Evolutionary conservation across 2,888 invertebrate genomes (phyloP).

Genomic region (Elmis aenea): DNA sequence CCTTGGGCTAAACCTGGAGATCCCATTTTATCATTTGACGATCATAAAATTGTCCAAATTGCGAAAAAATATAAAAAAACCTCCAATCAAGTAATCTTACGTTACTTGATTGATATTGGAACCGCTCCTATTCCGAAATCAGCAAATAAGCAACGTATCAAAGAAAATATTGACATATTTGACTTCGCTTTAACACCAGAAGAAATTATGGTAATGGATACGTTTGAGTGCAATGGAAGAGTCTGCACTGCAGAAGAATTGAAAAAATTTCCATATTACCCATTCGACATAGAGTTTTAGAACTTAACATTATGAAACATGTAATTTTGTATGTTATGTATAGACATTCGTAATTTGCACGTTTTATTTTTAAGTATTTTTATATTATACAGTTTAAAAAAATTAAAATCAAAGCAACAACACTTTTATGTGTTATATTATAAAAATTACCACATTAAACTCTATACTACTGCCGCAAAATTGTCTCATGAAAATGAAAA

Average conservation of each 20-base stretch:
- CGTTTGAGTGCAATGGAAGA: constrained; percentile 35
- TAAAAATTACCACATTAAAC: too few relatives aligned
- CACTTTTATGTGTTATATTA: too few relatives aligned
- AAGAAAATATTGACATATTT: constrained; percentile 53
- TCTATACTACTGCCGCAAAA: too few relatives aligned
- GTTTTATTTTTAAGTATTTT: too few relatives aligned
- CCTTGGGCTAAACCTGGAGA: constrained; percentile 66
- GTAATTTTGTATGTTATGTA: too few relatives aligned
- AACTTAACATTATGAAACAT: too few relatives aligned
- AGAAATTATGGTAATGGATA: constrained; percentile 47
- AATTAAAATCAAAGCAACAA: too few relatives aligned
- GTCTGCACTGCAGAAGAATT: constrained; percentile 36
- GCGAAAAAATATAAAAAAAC: constrained; percentile 63
- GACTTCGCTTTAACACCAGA: constrained; percentile 51
- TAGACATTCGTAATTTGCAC: too few relatives aligned
- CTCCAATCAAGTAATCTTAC: constrained; percentile 64
- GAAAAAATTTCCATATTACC: constrained; percentile 37
- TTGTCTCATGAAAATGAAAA: too few relatives aligned
- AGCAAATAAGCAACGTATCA: constrained; percentile 48
- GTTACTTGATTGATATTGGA: constrained; percentile 51
- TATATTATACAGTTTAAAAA: too few relatives aligned
- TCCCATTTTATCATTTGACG: constrained; percentile 53
- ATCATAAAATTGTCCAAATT: constrained; percentile 56
- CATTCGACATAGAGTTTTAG: too few relatives aligned
- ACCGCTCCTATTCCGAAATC: constrained; percentile 56